Conservation (phyloP, 2,113 vertebrate genomes). For the Ochotona princeps region DNA sequence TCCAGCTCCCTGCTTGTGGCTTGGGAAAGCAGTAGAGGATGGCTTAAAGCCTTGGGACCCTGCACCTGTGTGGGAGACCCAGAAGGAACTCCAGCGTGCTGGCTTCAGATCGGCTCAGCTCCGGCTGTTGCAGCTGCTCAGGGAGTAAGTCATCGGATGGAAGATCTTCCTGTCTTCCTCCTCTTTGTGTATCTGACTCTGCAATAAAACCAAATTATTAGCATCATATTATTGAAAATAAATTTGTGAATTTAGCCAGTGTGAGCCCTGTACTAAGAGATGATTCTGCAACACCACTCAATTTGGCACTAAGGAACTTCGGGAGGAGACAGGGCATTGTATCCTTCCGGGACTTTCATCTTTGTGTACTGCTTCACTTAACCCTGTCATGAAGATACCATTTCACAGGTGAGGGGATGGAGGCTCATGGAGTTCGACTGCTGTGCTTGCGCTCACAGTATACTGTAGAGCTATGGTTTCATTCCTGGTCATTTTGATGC, state of each 20-base stretch:
- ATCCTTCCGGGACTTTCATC: neutral
- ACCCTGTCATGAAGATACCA: neutral
- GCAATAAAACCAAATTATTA: too few species aligned
- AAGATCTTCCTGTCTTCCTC: too few species aligned
- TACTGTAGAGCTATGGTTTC: slow-evolving; percentile 1
- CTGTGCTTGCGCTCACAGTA: neutral
- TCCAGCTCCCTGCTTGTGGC: too few species aligned
- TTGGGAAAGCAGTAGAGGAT: too few species aligned
- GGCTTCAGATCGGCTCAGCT: too few species aligned
- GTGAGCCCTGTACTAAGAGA: neutral
- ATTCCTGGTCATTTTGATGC: neutral
- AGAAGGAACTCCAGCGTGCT: too few species aligned
- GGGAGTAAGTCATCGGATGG: too few species aligned
- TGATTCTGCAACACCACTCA: neutral
- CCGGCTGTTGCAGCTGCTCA: too few species aligned
- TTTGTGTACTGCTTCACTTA: neutral
- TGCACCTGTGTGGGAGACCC: too few species aligned
- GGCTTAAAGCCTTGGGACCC: too few species aligned
- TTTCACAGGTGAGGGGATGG: neutral
- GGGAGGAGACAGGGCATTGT: neutral
- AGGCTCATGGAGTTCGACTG: neutral
- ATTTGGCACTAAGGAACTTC: neutral
- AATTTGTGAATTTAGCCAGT: neutral
- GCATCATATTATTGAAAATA: neutral
- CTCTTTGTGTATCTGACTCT: too few species aligned